phyloP scores from a whole-genome alignment of 2,797 vertebrate species.

The Pygocentrus nattereri region DNA sequence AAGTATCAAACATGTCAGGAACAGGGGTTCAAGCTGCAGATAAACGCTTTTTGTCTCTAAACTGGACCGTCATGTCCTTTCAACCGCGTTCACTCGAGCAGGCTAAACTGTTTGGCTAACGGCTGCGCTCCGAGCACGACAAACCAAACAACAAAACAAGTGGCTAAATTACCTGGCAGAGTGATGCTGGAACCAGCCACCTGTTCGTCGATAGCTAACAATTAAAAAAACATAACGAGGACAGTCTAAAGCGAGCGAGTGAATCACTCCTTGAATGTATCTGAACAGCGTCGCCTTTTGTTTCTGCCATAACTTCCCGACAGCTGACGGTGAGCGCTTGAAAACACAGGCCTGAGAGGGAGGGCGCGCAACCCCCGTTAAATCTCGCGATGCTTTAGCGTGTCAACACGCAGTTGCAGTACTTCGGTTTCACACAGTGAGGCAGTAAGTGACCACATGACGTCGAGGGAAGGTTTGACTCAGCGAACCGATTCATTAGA shows the following conservation, averaged over 20 bases:
- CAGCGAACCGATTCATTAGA: neutral
- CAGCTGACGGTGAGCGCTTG: neutral
- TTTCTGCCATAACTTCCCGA: conserved; percentile 52
- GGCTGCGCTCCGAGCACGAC: neutral
- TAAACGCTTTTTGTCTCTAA: neutral
- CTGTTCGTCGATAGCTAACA: conserved; percentile 25
- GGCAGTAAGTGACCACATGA: neutral
- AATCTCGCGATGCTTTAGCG: conserved; percentile 43
- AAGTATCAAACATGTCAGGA: neutral
- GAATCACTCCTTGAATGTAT: neutral
- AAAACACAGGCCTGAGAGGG: conserved; percentile 21
- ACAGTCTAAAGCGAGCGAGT: neutral
- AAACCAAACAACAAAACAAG: neutral
- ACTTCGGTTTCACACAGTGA: neutral
- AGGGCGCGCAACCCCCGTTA: neutral
- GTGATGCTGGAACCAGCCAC: neutral
- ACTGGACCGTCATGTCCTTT: too few species aligned
- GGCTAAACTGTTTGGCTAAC: neutral
- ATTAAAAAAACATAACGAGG: neutral
- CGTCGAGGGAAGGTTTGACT: neutral
- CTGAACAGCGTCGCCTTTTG: neutral
- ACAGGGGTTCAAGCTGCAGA: neutral
- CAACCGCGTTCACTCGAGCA: neutral
- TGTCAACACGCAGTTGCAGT: neutral
- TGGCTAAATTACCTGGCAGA: conserved; percentile 38